A percentile compares a stretch with the other conserved stretches of the same genome.
Conservation (phyloP, 2,113 vertebrate genomes). For the Solea solea region DNA sequence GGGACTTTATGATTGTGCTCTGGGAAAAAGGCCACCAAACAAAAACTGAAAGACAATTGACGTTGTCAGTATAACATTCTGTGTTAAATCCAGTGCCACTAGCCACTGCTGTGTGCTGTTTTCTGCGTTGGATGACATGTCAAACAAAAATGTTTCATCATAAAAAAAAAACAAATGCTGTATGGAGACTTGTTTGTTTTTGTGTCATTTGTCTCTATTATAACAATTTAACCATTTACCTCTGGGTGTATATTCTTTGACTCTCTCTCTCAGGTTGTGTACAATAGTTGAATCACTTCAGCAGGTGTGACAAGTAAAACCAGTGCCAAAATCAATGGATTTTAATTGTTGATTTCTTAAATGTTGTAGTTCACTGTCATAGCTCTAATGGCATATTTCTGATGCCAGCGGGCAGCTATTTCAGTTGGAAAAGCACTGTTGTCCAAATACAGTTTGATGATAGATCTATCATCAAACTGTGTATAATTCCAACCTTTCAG, state of each 20-base stretch:
- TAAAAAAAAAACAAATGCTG: constrained; percentile 45
- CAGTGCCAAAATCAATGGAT: no score
- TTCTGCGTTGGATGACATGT: constrained; percentile 36
- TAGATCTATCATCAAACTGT: no score
- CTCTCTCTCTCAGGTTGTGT: not conserved
- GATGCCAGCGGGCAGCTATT: no score
- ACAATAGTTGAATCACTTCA: no score
- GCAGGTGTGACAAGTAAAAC: no score
- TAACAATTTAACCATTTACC: not conserved
- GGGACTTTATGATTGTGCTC: constrained; percentile 3
- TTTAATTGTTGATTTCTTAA: no score
- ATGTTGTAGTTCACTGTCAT: no score
- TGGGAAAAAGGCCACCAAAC: not conserved
- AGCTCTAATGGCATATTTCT: no score
- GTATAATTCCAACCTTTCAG: no score
- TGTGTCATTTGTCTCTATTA: not conserved
- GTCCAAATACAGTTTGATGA: no score
- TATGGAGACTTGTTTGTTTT: constrained; percentile 11
- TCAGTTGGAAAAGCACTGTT: no score
- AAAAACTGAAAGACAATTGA: not conserved
- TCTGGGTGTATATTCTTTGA: not conserved
- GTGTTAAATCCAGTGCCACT: constrained; percentile 6
- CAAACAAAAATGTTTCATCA: constrained; percentile 29
- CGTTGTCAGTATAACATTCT: not conserved
- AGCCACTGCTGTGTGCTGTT: constrained; percentile 17